Evolutionary conservation across 2,888 invertebrate species (phyloP), one percentile per base, ranked within the genome.

Genomic region (Xanthia icteritia): DNA sequence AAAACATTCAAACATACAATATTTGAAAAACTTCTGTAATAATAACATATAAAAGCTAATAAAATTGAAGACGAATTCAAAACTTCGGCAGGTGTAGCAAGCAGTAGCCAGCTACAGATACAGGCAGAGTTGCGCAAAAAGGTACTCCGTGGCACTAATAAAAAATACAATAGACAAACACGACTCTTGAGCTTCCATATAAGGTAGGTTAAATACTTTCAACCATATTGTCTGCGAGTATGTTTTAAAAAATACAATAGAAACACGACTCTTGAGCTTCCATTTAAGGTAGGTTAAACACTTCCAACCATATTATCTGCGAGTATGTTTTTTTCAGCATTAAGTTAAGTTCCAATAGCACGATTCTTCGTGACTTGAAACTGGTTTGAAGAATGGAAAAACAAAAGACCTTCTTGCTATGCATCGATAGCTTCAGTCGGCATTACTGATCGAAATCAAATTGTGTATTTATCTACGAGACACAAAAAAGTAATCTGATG

Each of bases 371-470:
- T 79, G 73, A 58, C 73, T 17, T 51, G 39, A 36, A 81, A 81
- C 79, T 3, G 45, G 81, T 81, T 79, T 79, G n/a, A 48, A 20
- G 75, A 74, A 81, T 56, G 20, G 27, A n/a, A 66, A 56, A 48
- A 79, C 36, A 56, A 81, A 66, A 64, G 20, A 39, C 31, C 39
- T 63, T 39, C 39, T 63, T 45, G n/a, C 45, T 31, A n/a, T 63
- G n/a, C 15, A 31, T 79, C 23, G 11, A 31, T 36, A 27, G 31
- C 20, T 42, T 42, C 15, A 48, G 39, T 20, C 20, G 39, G 51
- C 20, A 39, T 39, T 45, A 54, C 11, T 9, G 9, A 42, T 58
- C 58, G 27, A 58, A 60, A 60, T 31, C 17, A 0, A 60, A 8
- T 60, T 8, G 58, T 58, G 6, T 58, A 58, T 58, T 58, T 58